Base-by-base conservation (phyloP, 2,113 vertebrate species). In the Rhea americana region DNA sequence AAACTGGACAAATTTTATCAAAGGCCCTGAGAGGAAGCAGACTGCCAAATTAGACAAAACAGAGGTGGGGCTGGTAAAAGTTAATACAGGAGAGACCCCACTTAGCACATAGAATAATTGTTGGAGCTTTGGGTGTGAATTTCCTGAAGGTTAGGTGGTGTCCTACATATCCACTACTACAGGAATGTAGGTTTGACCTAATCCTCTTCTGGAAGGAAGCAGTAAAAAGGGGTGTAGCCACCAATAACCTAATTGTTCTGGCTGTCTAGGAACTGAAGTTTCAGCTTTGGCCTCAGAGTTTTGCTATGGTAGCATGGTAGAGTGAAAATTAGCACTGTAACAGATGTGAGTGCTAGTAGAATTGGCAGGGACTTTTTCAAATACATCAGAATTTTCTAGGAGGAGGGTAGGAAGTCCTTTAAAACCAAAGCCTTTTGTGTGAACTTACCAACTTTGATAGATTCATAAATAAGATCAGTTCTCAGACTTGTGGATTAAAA, bases 121-220 rank as follows among this genome's bases (percentile, higher is more conserved):
- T 94, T 78, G 87, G 90, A 93, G 91, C 89, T 56, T 59, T 94
- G 93, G 96, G 94, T 90, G 94, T 96, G 96, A 5, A 0, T 86
- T 96, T 96, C 96, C 94, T 96, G 96, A 55, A 75, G 95, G 9
- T 90, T 89, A 94, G 89, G 82, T 95, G 86, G 56, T 83, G 78
- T 93, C 84, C 70, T 30, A 53, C 48, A 89, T 53, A 92, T 89
- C 74, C 56, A 2, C 51, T 4, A 67, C 72, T n/a, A 0, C 77
- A 68, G 90, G 48, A 84, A 80, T 19, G 82, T 37, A 35, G 87
- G 82, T 51, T 75, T 81, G 93, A 51, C 48, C 63, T 24, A 26
- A 24, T 3, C 41, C 51, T 28, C 20, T 72, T 56, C 63, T 67
- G 90, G 90, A 87, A 94, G 91, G 93, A 96, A 95, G 68, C 51